These are phyloP conservation scores for Arctocebus calabarensis DNA, from an alignment of 2,797 vertebrate genomes.

Conservation along the genomic window DNA sequence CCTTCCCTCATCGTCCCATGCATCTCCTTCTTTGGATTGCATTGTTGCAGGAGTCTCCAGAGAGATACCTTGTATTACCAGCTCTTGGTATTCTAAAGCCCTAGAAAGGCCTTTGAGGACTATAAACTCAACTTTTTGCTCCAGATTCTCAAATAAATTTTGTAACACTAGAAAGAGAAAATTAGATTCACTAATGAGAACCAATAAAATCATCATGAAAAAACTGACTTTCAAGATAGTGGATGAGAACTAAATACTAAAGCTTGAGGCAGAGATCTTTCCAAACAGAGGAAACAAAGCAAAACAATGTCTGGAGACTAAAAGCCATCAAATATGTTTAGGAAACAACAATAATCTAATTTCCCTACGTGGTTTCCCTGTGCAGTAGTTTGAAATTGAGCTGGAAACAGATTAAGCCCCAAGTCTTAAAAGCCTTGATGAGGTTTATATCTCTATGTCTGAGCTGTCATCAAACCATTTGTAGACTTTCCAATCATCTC, in stretches of 20 bases:
- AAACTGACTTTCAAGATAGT: not conserved
- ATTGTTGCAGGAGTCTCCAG: not conserved
- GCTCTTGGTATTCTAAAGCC: not conserved
- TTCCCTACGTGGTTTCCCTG: not conserved
- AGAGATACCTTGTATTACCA: not conserved
- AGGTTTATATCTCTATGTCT: not conserved
- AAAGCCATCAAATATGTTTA: not conserved
- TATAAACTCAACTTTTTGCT: not conserved
- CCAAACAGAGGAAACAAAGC: not conserved
- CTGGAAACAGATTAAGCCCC: not conserved
- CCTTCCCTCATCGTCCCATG: not conserved
- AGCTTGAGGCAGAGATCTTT: not conserved
- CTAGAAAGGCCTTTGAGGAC: not conserved
- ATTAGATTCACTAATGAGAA: not conserved
- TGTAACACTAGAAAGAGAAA: not conserved
- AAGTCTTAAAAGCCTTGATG: not conserved
- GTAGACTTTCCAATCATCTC: not conserved
- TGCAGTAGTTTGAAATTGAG: not conserved
- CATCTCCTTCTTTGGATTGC: not conserved
- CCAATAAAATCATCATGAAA: not conserved
- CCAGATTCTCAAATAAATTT: not conserved
- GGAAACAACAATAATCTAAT: not conserved
- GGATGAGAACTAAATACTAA: not conserved
- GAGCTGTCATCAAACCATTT: not conserved
- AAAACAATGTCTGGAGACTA: not conserved